These are phyloP conservation scores for Fregetta grallaria DNA, from an alignment of 2,113 vertebrate genomes.

Conservation along the genomic window DNA sequence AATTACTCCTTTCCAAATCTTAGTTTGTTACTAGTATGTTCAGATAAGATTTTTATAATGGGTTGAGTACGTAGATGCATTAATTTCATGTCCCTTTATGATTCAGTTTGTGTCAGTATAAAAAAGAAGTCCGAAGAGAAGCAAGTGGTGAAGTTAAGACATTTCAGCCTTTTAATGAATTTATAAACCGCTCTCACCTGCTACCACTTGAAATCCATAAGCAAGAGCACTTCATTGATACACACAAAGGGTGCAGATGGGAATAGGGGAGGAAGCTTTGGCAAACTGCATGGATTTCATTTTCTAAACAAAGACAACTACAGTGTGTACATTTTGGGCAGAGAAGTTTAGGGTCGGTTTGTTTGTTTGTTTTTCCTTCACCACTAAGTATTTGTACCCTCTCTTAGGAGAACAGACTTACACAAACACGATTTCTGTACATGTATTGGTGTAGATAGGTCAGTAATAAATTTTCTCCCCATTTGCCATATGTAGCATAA, in stretches of 20 bases:
- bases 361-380: neutral
- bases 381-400: neutral
- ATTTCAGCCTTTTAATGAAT: conserved; percentile 23
- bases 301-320: neutral
- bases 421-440: neutral
- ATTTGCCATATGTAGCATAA: neutral
- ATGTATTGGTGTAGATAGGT: neutral
- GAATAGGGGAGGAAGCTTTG: neutral
- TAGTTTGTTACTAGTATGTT: neutral
- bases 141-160: conserved; percentile 15
- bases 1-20: neutral
- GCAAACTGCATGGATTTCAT: neutral
- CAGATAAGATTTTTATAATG: neutral
- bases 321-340: neutral
- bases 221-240: neutral
- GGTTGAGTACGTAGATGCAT: neutral
- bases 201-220: conserved; percentile 3
- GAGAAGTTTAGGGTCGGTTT: neutral
- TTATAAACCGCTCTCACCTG: conserved; percentile 25
- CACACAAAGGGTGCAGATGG: neutral
- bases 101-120: neutral
- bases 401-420: neutral
- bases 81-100: neutral
- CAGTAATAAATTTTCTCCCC: neutral
- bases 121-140: neutral